phyloP scores from a whole-genome alignment of 1,140 invertebrate species.

The Caenorhabditis briggsae region DNA sequence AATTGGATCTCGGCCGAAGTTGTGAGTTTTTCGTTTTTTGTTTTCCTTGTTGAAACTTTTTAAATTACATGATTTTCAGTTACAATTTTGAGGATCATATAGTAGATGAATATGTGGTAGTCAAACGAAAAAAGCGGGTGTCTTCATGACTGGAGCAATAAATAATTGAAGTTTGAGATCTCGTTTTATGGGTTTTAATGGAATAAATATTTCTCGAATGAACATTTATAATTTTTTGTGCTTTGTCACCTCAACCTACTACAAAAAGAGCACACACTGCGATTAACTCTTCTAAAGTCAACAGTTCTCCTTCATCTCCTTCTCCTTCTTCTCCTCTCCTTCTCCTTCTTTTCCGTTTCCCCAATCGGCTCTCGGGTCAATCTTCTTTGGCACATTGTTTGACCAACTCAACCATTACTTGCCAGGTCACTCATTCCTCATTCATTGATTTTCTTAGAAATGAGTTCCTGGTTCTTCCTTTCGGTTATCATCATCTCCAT shows the following conservation, averaged over 20 bases:
- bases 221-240: no score
- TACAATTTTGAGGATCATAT: conserved; percentile 7
- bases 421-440: not conserved
- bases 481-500: conserved; percentile 14
- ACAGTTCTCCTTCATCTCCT: not conserved
- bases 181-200: no score
- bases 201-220: no score
- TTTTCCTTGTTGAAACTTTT: no score
- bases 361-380: not conserved
- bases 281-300: no score
- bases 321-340: not conserved
- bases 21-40: no score
- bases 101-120: not conserved
- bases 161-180: no score
- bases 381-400: conserved; percentile 32
- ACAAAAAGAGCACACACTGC: no score
- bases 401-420: conserved; percentile 38
- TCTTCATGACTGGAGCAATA: no score
- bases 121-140: not conserved
- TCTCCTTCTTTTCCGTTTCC: not conserved
- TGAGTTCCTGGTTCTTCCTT: conserved; percentile 47
- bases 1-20: no score
- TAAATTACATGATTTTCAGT: not conserved
- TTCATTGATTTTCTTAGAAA: conserved; percentile 25
- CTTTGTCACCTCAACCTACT: no score